Conservation (phyloP, 2,113 vertebrate genomes). For the Salvelinus namaycush region DNA sequence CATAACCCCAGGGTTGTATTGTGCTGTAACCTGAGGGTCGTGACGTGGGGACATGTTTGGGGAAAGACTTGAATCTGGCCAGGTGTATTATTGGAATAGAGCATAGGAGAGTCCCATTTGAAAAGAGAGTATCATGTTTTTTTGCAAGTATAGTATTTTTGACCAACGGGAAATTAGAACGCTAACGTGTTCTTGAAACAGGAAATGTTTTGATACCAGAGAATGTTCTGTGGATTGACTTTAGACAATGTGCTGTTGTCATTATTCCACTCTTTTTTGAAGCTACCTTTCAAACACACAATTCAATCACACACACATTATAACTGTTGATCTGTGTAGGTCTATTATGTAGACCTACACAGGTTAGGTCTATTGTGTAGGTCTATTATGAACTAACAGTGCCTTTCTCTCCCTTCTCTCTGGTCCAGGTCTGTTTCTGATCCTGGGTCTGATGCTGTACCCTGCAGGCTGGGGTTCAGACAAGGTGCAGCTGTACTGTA, state of each 20-base stretch:
- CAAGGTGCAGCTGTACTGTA: conserved; percentile 91
- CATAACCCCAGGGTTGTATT: not conserved
- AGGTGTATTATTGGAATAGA: conserved; percentile 2
- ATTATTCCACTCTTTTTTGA: not conserved
- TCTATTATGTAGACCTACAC: conserved; percentile 70
- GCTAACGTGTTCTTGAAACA: conserved; percentile 17
- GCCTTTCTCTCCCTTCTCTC: conserved; percentile 54
- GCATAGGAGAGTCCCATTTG: conserved; percentile 4
- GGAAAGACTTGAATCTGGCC: not conserved
- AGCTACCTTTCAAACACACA: not conserved
- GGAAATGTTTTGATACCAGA: conserved; percentile 48
- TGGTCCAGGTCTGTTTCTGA: conserved; percentile 90
- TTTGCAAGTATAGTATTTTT: not conserved
- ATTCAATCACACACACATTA: not conserved
- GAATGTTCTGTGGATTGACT: not conserved
- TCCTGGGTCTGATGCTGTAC: conserved; percentile 93
- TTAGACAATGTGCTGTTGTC: not conserved
- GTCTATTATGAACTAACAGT: conserved; percentile 75
- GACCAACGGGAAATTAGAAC: conserved; percentile 23
- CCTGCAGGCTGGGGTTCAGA: conserved; percentile 97
- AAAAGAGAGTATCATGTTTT: conserved; percentile 9
- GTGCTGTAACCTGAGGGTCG: conserved; percentile 1
- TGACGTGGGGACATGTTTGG: conserved; percentile 8
- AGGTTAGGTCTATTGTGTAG: conserved; percentile 62
- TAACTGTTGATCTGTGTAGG: conserved; percentile 68